Evolutionary conservation across 2,113 vertebrate species (phyloP).

Genomic region (Rhinoderma darwinii): DNA sequence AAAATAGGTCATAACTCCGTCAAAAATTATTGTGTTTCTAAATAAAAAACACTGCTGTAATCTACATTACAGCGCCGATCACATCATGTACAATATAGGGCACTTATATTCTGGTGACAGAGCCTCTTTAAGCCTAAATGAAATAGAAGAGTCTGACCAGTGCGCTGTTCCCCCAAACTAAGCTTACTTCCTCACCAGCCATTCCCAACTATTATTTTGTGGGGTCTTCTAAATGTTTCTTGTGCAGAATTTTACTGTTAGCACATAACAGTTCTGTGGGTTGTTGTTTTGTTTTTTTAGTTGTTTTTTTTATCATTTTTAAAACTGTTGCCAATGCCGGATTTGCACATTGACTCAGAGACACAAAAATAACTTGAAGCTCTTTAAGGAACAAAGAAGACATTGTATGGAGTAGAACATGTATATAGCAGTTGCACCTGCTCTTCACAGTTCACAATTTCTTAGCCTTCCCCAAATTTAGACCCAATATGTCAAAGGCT

Average conservation of each 20-base stretch:
- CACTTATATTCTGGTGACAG: too few species aligned
- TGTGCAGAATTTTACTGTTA: not conserved
- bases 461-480: not conserved
- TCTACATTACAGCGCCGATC: too few species aligned
- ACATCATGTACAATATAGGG: too few species aligned
- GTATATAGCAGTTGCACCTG: slow-evolving; percentile 17
- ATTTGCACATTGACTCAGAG: slow-evolving; percentile 2
- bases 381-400: slow-evolving; percentile 26
- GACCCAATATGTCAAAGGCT: slow-evolving; percentile 12
- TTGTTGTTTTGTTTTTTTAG: too few species aligned
- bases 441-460: not conserved
- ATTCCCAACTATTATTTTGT: not conserved
- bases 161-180: too few species aligned
- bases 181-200: not conserved
- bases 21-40: too few species aligned
- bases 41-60: too few species aligned
- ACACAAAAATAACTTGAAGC: slow-evolving; percentile 16
- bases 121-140: too few species aligned
- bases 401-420: not conserved
- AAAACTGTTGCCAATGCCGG: not conserved
- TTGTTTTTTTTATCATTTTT: not conserved
- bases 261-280: not conserved
- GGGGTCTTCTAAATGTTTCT: not conserved
- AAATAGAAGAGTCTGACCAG: too few species aligned
- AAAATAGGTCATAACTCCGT: too few species aligned